Evolutionary conservation across 2,888 invertebrate species (phyloP), one percentile per base, ranked within the genome.

Genomic region (Perizoma affinitatum): DNA sequence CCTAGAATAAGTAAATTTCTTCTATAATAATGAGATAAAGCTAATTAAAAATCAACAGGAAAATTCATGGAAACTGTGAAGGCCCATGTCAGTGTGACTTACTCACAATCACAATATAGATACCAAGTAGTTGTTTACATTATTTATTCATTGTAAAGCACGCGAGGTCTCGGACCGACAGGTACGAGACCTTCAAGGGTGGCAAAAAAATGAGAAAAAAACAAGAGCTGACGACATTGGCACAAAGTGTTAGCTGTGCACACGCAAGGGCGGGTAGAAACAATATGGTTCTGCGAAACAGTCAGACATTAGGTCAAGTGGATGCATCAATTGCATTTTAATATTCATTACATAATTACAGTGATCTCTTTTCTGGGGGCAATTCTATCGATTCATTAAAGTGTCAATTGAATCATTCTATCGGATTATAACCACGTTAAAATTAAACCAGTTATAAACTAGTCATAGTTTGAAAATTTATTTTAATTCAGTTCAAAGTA

Each of bases 181-280:
- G 76, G 78, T 77, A 84, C 83, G 73, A 75, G 80, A 82, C 90
- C 88, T 91, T 89, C 84, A 75, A 77, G 82, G 86, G 85, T 84
- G 75, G 78, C 78, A 84, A 83, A 89, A 88, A 88, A 83, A 78
- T 75, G 58, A 69, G 47, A 67, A 65, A 75, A 80, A 79, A 80
- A 83, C 79, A 77, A 74, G 76, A 76, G 75, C 82, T 82, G 73
- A 72, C 78, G 90, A 90, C 92, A 90, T 90, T 90, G 89, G 83
- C 88, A 88, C 86, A 85, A 79, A 85, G 76, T 74, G 79, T 75
- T 74, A 73, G 74, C 65, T 79, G 84, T 85, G 88, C 87, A 73
- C 91, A 90, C 91, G 91, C 91, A 87, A 89, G 86, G 84, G 84
- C 85, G 80, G 75, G 70, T 81, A 77, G 68, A 64, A 62, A 49